phyloP scores from a whole-genome alignment of 2,888 invertebrate species.

The Acanthoscelides obtectus region DNA sequence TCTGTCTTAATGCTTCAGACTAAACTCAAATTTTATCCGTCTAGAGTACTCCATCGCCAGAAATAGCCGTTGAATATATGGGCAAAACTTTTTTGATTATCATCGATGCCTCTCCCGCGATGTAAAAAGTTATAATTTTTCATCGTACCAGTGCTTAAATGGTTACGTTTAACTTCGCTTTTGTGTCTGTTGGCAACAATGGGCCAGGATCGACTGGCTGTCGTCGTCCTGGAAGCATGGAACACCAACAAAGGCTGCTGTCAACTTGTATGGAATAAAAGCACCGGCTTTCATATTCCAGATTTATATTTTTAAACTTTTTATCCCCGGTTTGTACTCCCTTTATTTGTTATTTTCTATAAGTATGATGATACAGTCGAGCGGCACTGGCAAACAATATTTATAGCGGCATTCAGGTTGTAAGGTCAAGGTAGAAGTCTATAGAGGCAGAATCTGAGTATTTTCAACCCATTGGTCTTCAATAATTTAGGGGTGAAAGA shows the following conservation, averaged over 20 bases:
- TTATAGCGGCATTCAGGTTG: neutral
- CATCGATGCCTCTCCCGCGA: neutral
- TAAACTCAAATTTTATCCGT: too few relatives aligned
- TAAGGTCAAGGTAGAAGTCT: too few relatives aligned
- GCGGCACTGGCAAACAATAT: neutral
- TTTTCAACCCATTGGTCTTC: too few relatives aligned
- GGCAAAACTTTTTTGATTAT: neutral
- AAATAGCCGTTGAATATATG: neutral
- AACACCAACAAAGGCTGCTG: neutral
- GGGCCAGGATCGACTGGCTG: neutral
- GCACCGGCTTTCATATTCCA: neutral
- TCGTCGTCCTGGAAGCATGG: neutral
- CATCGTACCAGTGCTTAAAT: neutral
- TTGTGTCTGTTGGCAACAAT: neutral
- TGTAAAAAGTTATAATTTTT: neutral
- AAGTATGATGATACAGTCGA: neutral
- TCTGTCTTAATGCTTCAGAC: too few relatives aligned
- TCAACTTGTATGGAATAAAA: neutral
- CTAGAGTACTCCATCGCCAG: neutral
- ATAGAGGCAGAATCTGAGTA: too few relatives aligned
- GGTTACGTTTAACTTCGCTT: neutral
- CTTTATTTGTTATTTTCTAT: neutral
- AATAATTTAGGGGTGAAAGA: too few relatives aligned
- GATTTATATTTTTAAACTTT: neutral
- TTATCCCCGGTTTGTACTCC: neutral